A percentile compares a stretch with the other conserved stretches of the same genome.
Conservation (phyloP, 1,140 invertebrate species). For the Berghia stephanieae region DNA sequence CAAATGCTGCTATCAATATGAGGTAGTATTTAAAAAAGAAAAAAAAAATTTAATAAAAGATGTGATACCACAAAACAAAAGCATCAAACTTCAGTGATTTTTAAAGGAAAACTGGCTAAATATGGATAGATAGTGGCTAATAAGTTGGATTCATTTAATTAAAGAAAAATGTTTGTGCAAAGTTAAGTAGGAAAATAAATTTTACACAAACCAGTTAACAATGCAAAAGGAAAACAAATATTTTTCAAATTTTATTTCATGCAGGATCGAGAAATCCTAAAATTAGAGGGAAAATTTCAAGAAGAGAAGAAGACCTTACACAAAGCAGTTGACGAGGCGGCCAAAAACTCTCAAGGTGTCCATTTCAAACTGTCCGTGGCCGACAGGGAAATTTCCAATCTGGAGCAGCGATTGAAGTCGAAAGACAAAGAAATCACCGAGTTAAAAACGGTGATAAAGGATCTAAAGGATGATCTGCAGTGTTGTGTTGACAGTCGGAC, state of each 20-base stretch:
- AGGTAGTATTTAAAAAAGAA: too few relatives aligned
- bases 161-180: neutral
- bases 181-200: conserved; percentile 45
- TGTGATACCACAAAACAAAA: too few relatives aligned
- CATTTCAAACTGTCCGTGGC: conserved; percentile 45
- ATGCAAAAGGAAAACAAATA: conserved; percentile 38
- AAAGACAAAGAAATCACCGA: conserved; percentile 49
- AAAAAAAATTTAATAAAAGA: too few relatives aligned
- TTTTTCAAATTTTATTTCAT: neutral
- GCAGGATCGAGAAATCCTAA: conserved; percentile 53
- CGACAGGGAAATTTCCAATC: conserved; percentile 52
- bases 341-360: conserved; percentile 43
- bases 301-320: conserved; percentile 44
- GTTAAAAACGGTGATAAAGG: conserved; percentile 42
- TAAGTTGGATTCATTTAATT: neutral
- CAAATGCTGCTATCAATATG: too few relatives aligned
- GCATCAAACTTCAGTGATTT: too few relatives aligned
- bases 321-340: conserved; percentile 47
- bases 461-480: neutral
- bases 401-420: conserved; percentile 47
- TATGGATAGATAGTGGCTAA: too few relatives aligned
- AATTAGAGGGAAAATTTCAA: conserved; percentile 47
- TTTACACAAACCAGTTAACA: conserved; percentile 46
- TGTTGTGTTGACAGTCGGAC: neutral
- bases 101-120: too few relatives aligned